Evolutionary conservation across 2,888 invertebrate genomes (phyloP).

Genomic region (Cotesia congregata): DNA sequence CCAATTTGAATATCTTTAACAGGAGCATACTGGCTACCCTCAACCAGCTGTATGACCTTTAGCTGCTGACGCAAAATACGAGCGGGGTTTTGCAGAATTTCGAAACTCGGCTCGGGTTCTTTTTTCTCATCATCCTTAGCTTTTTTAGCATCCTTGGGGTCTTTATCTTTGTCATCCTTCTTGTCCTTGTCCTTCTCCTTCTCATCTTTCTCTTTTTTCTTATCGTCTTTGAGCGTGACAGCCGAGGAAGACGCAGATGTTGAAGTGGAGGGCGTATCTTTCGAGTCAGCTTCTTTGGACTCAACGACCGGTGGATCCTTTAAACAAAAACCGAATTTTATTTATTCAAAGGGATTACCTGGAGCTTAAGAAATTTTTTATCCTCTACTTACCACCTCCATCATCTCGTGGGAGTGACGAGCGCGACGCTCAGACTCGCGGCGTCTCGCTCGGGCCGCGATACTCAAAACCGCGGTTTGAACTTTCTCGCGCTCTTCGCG

Average conservation of each 20-base stretch:
- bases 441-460: constrained; percentile 92
- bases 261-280: constrained; percentile 55
- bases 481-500: constrained; percentile 98
- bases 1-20: constrained; percentile 95
- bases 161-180: constrained; percentile 71
- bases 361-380: constrained; percentile 13
- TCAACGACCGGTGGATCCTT: constrained; percentile 62
- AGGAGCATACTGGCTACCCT: constrained; percentile 85
- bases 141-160: constrained; percentile 68
- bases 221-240: constrained; percentile 61
- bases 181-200: constrained; percentile 70
- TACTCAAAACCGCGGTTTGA: constrained; percentile 96
- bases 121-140: constrained; percentile 74
- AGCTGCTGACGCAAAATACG: constrained; percentile 93
- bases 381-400: constrained; percentile 82
- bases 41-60: constrained; percentile 83
- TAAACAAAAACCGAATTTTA: constrained; percentile 30
- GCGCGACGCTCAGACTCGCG: constrained; percentile 82
- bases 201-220: constrained; percentile 66
- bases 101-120: constrained; percentile 93
- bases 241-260: constrained; percentile 24
- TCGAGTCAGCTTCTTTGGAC: constrained; percentile 62
- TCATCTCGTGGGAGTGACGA: constrained; percentile 79
- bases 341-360: not conserved
- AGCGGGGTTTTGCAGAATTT: constrained; percentile 94